Evolutionary conservation across 2,113 vertebrate species (phyloP).

Genomic region (Engraulis encrasicolus): DNA sequence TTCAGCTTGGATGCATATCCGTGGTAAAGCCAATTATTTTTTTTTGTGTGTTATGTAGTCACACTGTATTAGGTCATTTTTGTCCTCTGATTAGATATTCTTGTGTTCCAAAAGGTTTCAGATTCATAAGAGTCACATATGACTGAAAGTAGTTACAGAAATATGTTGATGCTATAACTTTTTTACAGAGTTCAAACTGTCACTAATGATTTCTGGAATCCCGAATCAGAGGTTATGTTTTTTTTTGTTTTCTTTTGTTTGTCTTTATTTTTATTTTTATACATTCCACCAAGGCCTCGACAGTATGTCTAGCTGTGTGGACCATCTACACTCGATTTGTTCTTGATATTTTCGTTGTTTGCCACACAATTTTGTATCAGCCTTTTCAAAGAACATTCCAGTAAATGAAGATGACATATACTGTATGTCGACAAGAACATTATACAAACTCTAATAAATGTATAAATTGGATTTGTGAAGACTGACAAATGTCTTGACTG

Average conservation of each 20-base stretch:
- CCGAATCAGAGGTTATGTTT: no score
- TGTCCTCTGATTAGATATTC: background rate
- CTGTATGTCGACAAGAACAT: background rate
- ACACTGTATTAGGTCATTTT: background rate
- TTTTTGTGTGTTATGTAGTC: background rate
- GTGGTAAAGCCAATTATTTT: background rate
- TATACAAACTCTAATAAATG: background rate
- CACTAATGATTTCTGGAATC: background rate
- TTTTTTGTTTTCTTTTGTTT: no score
- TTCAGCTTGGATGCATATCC: background rate
- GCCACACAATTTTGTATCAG: background rate
- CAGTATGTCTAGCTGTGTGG: background rate
- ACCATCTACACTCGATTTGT: background rate
- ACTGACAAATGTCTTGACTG: background rate
- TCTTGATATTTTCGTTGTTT: background rate
- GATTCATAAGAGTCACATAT: background rate
- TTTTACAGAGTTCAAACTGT: background rate
- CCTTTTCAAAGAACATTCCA: background rate
- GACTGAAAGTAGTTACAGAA: no score
- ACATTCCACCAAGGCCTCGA: background rate
- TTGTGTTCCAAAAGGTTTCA: background rate
- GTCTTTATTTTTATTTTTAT: background rate
- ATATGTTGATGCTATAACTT: background rate
- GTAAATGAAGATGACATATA: background rate
- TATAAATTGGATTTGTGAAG: background rate